Evolutionary conservation across 2,888 invertebrate species (phyloP).

Genomic region (Argyresthia goedartella): DNA sequence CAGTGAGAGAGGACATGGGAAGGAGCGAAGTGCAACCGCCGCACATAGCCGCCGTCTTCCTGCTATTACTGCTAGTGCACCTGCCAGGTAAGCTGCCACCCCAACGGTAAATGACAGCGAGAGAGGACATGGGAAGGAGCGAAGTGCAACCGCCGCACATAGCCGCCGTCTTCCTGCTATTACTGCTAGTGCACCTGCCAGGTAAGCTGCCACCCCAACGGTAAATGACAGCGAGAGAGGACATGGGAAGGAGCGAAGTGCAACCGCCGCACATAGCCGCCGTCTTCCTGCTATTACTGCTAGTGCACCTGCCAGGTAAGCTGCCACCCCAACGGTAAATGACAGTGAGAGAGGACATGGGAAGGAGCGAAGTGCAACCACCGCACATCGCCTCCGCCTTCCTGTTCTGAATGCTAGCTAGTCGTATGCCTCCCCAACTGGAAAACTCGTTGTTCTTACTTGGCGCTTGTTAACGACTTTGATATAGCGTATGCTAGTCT

Average conservation of each 20-base stretch:
- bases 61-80: conserved; percentile 65
- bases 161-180: conserved; percentile 72
- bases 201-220: conserved; percentile 56
- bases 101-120: conserved; percentile 71
- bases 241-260: conserved; percentile 91
- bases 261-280: conserved; percentile 77
- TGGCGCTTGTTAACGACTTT: too few relatives aligned
- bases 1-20: conserved; percentile 88
- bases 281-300: conserved; percentile 70
- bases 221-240: conserved; percentile 82
- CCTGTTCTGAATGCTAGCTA: conserved; percentile 67
- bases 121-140: conserved; percentile 91
- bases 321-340: too few relatives aligned
- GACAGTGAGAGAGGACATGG: too few relatives aligned
- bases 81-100: conserved; percentile 65
- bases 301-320: conserved; percentile 65
- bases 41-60: conserved; percentile 74
- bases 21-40: conserved; percentile 85
- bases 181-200: conserved; percentile 66
- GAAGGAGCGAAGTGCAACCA: too few relatives aligned
- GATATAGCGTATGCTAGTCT: too few relatives aligned
- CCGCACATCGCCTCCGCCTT: conserved; percentile 74
- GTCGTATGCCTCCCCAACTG: too few relatives aligned
- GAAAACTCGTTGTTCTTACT: too few relatives aligned
- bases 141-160: conserved; percentile 82